Conservation (phyloP, 1,140 invertebrate genomes). For the Popillia japonica region DNA sequence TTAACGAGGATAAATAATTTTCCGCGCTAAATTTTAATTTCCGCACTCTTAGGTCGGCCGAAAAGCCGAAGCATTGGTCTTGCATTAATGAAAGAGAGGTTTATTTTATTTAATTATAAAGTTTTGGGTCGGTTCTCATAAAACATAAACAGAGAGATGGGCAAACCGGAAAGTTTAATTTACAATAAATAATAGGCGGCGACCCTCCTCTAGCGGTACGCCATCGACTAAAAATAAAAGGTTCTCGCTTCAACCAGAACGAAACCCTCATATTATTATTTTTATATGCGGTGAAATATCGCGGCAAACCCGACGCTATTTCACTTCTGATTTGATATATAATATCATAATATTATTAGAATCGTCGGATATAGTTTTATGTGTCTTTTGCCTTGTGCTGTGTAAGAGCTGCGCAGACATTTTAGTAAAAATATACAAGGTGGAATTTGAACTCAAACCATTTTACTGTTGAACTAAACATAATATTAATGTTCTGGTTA, state of each 20-base stretch:
- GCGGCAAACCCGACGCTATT: background rate
- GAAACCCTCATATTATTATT: background rate
- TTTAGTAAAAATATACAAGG: no score
- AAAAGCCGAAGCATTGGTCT: background rate
- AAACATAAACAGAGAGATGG: slow-evolving; percentile 23
- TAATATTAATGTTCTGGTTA: no score
- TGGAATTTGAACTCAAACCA: no score
- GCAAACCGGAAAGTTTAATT: slow-evolving; percentile 28
- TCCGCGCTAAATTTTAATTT: slow-evolving; percentile 11
- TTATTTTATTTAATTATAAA: slow-evolving; percentile 31
- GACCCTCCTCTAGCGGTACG: background rate
- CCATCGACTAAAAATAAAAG: background rate
- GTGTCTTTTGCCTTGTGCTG: no score
- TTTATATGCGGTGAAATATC: background rate
- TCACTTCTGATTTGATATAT: background rate
- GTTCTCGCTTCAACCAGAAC: background rate
- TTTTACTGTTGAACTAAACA: no score
- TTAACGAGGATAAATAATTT: slow-evolving; percentile 1
- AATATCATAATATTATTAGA: no score
- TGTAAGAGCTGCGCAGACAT: no score
- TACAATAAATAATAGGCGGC: slow-evolving; percentile 24
- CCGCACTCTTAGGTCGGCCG: background rate
- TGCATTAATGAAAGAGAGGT: slow-evolving; percentile 14
- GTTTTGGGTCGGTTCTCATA: background rate
- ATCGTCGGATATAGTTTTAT: no score